These are phyloP conservation scores for Arizona elegans DNA, from an alignment of 2,113 vertebrate genomes.

Conservation along the genomic window DNA sequence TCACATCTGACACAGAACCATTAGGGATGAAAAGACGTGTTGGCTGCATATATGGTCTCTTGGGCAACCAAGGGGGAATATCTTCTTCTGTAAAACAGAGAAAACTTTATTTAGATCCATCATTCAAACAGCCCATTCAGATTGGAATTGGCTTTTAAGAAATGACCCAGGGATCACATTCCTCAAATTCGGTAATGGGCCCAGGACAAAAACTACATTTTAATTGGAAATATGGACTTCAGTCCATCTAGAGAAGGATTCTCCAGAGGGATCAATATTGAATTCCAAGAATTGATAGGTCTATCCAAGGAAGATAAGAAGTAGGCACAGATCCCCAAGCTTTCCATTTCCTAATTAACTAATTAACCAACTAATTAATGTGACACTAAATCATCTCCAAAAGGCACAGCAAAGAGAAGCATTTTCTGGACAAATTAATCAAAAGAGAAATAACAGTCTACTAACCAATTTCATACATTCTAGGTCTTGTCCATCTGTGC, in stretches of 20 bases:
- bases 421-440: background rate
- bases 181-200: background rate
- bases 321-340: background rate
- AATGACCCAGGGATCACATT: background rate
- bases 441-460: slow-evolving; percentile 7
- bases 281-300: background rate
- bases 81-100: slow-evolving; percentile 32
- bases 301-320: background rate
- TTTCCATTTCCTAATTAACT: background rate
- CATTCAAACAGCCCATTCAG: background rate
- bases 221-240: background rate
- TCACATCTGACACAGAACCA: slow-evolving; percentile 31
- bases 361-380: too few relatives aligned
- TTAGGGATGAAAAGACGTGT: slow-evolving; percentile 57
- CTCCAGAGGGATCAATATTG: background rate
- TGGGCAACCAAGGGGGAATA: slow-evolving; percentile 2
- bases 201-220: background rate
- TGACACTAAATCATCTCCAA: background rate
- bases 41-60: slow-evolving; percentile 38
- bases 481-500: slow-evolving; percentile 59
- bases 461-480: slow-evolving; percentile 51
- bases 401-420: background rate
- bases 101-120: background rate
- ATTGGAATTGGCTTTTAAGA: background rate
- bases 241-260: background rate